Percentiles rank a stretch among this genome's conserved stretches.
Evolutionary conservation across 1,140 invertebrate genomes (phyloP).

Genomic region (Macrobrachium rosenbergii): DNA sequence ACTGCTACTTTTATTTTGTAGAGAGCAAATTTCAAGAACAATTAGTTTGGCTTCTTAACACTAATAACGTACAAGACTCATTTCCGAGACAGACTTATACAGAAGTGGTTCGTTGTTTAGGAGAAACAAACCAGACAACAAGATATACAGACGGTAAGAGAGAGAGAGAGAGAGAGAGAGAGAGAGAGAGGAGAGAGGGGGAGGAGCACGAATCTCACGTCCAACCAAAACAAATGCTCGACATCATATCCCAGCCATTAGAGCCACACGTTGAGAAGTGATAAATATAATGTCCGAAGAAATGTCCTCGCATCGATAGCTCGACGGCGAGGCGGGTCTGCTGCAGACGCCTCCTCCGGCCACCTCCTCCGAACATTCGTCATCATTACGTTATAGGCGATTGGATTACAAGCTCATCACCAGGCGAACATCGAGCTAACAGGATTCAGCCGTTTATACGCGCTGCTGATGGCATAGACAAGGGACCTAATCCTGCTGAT

Average conservation of each 20-base stretch:
- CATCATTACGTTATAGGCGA: constrained; percentile 54
- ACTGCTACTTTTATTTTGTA: too few relatives aligned
- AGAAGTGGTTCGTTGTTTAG: not conserved
- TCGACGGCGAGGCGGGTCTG: not conserved
- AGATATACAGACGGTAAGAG: not conserved
- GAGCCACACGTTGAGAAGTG: constrained; percentile 1
- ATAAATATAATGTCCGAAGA: constrained; percentile 17
- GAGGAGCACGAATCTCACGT: not conserved
- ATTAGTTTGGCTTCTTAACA: too few relatives aligned
- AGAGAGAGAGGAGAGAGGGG: not conserved
- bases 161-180: constrained; percentile 2
- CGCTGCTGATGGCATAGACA: constrained; percentile 30
- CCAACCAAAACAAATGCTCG: constrained; percentile 6
- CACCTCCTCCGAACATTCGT: constrained; percentile 36
- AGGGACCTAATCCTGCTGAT: constrained; percentile 29
- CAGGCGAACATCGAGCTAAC: constrained; percentile 49
- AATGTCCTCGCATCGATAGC: not conserved
- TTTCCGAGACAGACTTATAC: too few relatives aligned
- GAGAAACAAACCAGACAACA: too few relatives aligned
- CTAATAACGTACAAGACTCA: too few relatives aligned
- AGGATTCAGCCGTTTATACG: constrained; percentile 53
- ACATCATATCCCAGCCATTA: not conserved
- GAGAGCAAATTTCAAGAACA: too few relatives aligned
- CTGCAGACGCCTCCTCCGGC: not conserved
- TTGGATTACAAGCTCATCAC: constrained; percentile 53